Conservation (phyloP, 1,140 invertebrate species). For the Zaprionus kolodkinae region DNA sequence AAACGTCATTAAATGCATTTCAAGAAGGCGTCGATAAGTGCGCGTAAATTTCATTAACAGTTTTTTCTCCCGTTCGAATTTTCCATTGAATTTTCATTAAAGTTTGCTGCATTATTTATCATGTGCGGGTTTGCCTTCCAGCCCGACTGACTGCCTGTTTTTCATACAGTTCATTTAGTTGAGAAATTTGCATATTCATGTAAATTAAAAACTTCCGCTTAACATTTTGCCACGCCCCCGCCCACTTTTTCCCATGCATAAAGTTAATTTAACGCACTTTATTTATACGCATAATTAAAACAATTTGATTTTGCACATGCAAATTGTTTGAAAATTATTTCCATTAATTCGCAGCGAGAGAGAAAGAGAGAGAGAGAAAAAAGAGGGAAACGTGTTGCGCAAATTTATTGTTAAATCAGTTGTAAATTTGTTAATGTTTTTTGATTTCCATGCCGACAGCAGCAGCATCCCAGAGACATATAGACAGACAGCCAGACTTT, state of each 20-base stretch:
- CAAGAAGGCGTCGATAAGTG: conserved; percentile 49
- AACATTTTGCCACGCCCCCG: conserved; percentile 38
- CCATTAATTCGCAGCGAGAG: conserved; percentile 59
- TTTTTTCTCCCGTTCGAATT: conserved; percentile 28
- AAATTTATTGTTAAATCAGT: conserved; percentile 77
- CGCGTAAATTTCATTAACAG: conserved; percentile 32
- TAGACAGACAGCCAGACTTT: conserved; percentile 28
- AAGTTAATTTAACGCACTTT: conserved; percentile 32
- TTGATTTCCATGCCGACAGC: conserved; percentile 29
- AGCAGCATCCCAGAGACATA: background rate
- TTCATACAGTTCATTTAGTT: conserved; percentile 60
- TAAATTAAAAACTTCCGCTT: conserved; percentile 75
- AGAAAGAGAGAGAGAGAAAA: conserved; percentile 11
- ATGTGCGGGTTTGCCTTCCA: conserved; percentile 17
- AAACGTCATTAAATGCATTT: conserved; percentile 58
- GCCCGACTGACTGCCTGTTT: background rate
- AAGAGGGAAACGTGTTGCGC: conserved; percentile 15
- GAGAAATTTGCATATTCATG: conserved; percentile 71
- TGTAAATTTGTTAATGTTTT: conserved; percentile 67
- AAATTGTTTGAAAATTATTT: conserved; percentile 63
- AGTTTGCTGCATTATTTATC: conserved; percentile 31
- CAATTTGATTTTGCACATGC: conserved; percentile 49
- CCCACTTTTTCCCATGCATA: background rate
- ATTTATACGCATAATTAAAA: conserved; percentile 71
- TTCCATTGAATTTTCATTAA: conserved; percentile 59